A percentile compares a stretch with the other conserved stretches of the same genome.
Conservation (phyloP, 2,888 invertebrate genomes). For the Aethes cnicana region DNA sequence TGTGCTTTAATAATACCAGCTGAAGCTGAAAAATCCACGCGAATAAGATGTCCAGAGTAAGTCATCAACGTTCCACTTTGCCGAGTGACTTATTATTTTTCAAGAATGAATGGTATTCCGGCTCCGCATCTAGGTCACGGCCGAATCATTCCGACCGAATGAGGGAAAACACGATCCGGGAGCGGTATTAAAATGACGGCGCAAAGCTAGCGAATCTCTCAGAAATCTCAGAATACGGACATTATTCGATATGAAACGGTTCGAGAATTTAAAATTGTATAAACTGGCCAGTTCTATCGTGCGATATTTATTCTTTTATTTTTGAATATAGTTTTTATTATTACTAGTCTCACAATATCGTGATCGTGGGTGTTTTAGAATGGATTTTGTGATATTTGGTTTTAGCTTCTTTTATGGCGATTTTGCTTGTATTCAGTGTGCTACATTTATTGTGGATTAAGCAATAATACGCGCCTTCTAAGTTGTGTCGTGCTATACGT, state of each 20-base stretch:
- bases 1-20: too few relatives aligned
- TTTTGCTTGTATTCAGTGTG: too few relatives aligned
- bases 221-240: constrained; percentile 10
- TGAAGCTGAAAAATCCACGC: too few relatives aligned
- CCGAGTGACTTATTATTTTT: constrained; percentile 31
- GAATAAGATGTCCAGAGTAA: background rate
- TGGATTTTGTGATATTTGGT: too few relatives aligned
- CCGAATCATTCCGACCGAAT: constrained; percentile 44
- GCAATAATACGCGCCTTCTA: too few relatives aligned
- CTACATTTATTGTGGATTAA: too few relatives aligned
- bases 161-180: constrained; percentile 42
- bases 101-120: constrained; percentile 29
- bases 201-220: constrained; percentile 3
- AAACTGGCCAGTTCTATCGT: constrained; percentile 6
- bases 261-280: constrained; percentile 13
- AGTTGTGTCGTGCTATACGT: background rate
- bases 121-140: constrained; percentile 55
- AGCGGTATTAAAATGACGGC: constrained; percentile 31
- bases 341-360: too few relatives aligned
- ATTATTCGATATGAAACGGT: constrained; percentile 11
- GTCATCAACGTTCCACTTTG: constrained; percentile 30
- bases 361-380: too few relatives aligned
- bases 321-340: too few relatives aligned
- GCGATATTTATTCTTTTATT: too few relatives aligned
- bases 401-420: too few relatives aligned